These are phyloP conservation scores for Scotopteryx bipunctaria DNA, from an alignment of 2,888 invertebrate genomes.

Conservation along the genomic window DNA sequence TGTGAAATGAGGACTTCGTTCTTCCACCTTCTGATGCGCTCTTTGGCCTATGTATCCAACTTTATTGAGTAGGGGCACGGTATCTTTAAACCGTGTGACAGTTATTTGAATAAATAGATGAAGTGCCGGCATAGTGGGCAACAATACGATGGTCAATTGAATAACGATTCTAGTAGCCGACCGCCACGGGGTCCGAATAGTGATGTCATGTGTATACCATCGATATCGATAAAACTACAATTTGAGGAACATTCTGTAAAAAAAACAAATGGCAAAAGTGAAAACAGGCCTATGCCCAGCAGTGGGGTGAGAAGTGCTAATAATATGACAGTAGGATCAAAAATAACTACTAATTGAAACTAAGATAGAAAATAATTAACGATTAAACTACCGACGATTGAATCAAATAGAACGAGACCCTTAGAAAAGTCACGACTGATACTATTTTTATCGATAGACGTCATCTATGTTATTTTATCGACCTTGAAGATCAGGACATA, in stretches of 20 bases:
- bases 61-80: no score
- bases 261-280: conserved; percentile 6
- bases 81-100: conserved; percentile 20
- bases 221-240: not conserved
- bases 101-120: conserved; percentile 41
- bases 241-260: not conserved
- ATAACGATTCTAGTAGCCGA: conserved; percentile 74
- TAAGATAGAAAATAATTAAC: no score
- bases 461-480: not conserved
- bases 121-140: conserved; percentile 61
- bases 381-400: not conserved
- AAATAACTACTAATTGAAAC: no score
- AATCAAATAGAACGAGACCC: no score
- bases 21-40: no score
- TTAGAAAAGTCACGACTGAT: not conserved
- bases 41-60: no score
- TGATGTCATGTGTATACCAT: not conserved
- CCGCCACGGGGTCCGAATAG: conserved; percentile 56
- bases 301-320: no score
- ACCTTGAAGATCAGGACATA: no score
- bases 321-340: no score
- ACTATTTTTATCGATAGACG: not conserved
- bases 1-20: no score
- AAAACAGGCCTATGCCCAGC: no score
- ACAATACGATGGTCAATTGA: conserved; percentile 74